A percentile compares a stretch with the other conserved stretches of the same genome.
Conservation (phyloP, 2,888 invertebrate species). For the Megaustenia siamemsis region DNA sequence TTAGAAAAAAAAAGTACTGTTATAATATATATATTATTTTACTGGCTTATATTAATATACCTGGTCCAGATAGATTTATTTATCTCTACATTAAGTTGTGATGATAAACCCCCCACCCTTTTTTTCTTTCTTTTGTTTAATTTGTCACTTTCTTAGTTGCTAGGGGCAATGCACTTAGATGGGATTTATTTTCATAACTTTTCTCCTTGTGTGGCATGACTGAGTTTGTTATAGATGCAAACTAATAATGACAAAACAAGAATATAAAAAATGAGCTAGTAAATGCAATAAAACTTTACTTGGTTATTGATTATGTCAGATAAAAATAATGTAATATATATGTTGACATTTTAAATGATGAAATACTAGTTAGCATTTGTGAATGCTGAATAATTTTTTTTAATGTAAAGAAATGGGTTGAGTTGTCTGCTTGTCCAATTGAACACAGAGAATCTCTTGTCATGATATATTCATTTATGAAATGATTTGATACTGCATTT, state of each 20-base stretch:
- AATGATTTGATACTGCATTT: not conserved
- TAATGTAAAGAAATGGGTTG: not conserved
- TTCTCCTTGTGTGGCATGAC: no score
- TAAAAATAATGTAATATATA: not conserved
- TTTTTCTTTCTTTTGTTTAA: no score
- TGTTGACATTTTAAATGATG: not conserved
- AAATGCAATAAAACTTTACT: not conserved
- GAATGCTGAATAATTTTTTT: not conserved
- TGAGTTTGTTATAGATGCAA: not conserved
- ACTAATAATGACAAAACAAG: not conserved
- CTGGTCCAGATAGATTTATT: no score
- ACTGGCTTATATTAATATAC: no score
- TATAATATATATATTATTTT: no score
- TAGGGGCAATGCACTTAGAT: no score
- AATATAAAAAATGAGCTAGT: not conserved
- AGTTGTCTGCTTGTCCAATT: not conserved
- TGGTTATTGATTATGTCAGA: not conserved
- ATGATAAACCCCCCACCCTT: no score
- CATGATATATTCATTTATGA: not conserved
- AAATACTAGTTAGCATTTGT: not conserved
- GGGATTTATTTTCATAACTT: no score
- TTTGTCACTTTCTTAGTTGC: no score
- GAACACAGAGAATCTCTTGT: not conserved
- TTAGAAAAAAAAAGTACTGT: no score
- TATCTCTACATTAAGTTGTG: no score